Evolutionary conservation across 2,888 invertebrate species (phyloP), one percentile per base, ranked within the genome.

Genomic region (Sisyra nigra): DNA sequence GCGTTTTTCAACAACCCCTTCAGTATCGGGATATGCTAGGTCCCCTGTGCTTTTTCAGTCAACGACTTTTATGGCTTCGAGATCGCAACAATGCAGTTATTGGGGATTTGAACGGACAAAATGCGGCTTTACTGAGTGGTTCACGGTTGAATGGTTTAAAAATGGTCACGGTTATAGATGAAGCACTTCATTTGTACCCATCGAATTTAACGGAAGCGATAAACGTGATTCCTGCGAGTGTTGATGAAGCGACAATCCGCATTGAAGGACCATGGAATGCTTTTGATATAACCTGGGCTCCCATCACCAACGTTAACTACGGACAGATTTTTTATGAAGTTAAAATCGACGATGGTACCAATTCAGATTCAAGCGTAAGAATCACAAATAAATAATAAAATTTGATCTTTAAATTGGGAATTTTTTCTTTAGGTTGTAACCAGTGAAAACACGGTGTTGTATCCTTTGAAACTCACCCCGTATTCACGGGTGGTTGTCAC

Each of bases 241-340:
- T 93, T 2, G 66, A 76, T 40, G 59, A 68, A 2, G 66, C 71
- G 2, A 76, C 80, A 1, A 74, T 94, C 42, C 61, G 60, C 38
- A 76, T 89, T 3, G 63, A 66, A 3, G 92, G 92, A 0, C 72
- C 72, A 11, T 88, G 82, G 76, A 72, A 83, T 47, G 71, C 73
- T 32, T 93, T 93, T 56, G 84, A 81, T 51, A 73, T 94, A 34
- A 78, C 79, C 2, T 94, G 93, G 93, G 66, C 74, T 13, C 76
- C 83, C 0, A 73, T 82, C 0, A 64, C 62, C 1, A 75, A 76
- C 42, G 80, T 85, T 3, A 88, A 84, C 54, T 83, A 83, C 55
- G 87, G 85, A 10, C 71, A 73, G 3, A 76, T 91, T 1, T 82
- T 79, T 57, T 94, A 93, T 57, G 85, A 88, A 57, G 71, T 89